These are phyloP conservation scores for Oasisia sp. DNA, from an alignment of 2,888 invertebrate genomes.

Conservation along the genomic window DNA sequence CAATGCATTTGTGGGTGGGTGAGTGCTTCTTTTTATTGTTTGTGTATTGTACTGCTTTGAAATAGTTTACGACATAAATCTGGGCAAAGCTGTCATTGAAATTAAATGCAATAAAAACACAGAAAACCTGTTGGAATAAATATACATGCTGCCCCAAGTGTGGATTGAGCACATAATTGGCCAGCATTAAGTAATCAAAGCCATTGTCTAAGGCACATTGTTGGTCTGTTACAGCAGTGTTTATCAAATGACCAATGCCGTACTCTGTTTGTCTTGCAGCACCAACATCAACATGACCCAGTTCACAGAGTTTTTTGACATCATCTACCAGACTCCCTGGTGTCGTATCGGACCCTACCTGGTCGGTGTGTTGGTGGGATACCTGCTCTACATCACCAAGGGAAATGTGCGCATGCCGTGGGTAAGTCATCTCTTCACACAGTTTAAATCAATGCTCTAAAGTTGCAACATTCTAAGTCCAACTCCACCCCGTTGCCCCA, in stretches of 20 bases:
- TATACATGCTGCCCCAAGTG: no score
- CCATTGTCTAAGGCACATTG: no score
- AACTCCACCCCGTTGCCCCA: no score
- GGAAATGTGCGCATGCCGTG: conserved; percentile 48
- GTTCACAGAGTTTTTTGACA: conserved; percentile 29
- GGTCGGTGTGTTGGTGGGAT: conserved; percentile 65
- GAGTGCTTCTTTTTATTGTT: background rate
- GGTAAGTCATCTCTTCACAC: conserved; percentile 40
- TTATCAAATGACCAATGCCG: background rate
- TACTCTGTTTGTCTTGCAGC: background rate
- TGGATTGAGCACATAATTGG: no score
- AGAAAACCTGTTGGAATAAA: no score
- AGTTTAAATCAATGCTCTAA: no score
- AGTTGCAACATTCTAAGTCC: no score
- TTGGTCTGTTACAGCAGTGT: no score
- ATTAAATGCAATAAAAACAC: background rate
- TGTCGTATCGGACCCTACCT: conserved; percentile 66
- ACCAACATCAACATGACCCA: background rate
- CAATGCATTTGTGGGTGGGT: background rate
- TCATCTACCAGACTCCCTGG: conserved; percentile 66
- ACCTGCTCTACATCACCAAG: conserved; percentile 57
- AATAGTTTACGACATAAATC: background rate
- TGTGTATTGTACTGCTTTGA: background rate
- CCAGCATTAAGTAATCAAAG: no score
- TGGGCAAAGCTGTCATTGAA: background rate